Percentiles rank a stretch among this genome's conserved stretches.
These are phyloP conservation scores for Lasioglossum marginatum DNA, from an alignment of 2,888 invertebrate species.

Conservation along the genomic window DNA sequence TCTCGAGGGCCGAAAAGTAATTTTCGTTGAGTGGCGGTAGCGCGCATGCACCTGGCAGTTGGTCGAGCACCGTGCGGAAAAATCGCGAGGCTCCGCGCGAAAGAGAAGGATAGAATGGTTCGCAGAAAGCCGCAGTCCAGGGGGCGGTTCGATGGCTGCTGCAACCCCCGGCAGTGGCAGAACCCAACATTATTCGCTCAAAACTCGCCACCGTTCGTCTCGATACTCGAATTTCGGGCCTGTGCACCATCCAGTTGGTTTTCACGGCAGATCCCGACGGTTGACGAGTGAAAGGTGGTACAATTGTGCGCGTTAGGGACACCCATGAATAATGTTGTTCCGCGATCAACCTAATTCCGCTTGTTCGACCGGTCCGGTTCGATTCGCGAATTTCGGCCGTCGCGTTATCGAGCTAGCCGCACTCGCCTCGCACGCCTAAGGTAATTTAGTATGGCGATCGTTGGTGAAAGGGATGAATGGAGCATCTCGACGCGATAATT, in stretches of 20 bases:
- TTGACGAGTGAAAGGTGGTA: not conserved
- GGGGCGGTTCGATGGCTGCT: slow-evolving; percentile 44
- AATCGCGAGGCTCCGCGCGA: not conserved
- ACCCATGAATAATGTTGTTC: slow-evolving; percentile 8
- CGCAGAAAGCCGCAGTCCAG: slow-evolving; percentile 30
- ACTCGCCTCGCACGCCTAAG: not conserved
- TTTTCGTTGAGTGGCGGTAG: not conserved
- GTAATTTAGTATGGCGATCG: not conserved
- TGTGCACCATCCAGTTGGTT: not conserved
- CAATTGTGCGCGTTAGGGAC: not conserved
- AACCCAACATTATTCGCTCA: slow-evolving; percentile 1
- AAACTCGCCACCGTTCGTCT: not conserved
- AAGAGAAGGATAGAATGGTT: not conserved
- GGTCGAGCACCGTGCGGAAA: not conserved
- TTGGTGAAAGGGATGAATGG: not conserved
- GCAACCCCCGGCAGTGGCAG: slow-evolving; percentile 25
- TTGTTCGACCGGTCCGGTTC: not conserved
- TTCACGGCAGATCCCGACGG: not conserved
- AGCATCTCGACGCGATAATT: not conserved
- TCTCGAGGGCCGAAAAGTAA: not conserved
- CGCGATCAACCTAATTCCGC: not conserved
- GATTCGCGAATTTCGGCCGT: not conserved
- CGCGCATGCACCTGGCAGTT: slow-evolving; percentile 25
- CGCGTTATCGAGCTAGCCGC: not conserved
- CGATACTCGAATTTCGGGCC: not conserved